Evolutionary conservation across 2,888 invertebrate species (phyloP), one percentile per base, ranked within the genome.

Genomic region (Polymixis lichenea): DNA sequence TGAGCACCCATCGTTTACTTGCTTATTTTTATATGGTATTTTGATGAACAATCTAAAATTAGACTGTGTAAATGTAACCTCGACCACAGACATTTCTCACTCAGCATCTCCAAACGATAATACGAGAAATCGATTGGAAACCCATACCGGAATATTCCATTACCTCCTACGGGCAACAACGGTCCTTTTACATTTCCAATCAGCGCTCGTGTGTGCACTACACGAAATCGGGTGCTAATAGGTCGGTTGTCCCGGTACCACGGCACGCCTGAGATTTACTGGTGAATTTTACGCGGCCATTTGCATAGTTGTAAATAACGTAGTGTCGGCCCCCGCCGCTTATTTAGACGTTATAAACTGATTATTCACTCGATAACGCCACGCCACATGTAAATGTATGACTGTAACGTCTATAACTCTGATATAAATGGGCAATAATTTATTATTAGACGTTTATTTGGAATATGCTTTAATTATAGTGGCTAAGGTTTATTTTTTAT

Each of bases 341-440:
- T 94, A 95, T 94, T 94, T 93, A 94, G 94, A 93, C 93, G 93
- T 93, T 93, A 92, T 94, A 93, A 92, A 93, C 93, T 93, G 94
- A 95, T 94, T 93, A 94, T 91, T 91, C 89, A 90, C 90, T 91
- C 91, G 94, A 94, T 95, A 95, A 93, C 91, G 89, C 90, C 89
- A 88, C 89, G 88, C 89, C 87, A 90, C 90, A 93, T 93, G 91
- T 92, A 94, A 94, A 93, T 93, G 91, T 91, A 90, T 88, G 80
- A 87, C 87, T 87, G 89, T 87, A 80, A 88, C 87, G 82, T 88
- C 89, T 90, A 90, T 88, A 89, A 90, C 90, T 90, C 86, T 87
- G 82, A 88, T 85, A 85, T 87, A 89, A 88, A 83, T 75, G 77
- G 69, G 67, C 58, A 68, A 83, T 84, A 80, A 86, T 85, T 87